A percentile compares a stretch with the other conserved stretches of the same genome.
phyloP scores from a whole-genome alignment of 64 coral and sea anemone species.

The Trachythela sp. region DNA sequence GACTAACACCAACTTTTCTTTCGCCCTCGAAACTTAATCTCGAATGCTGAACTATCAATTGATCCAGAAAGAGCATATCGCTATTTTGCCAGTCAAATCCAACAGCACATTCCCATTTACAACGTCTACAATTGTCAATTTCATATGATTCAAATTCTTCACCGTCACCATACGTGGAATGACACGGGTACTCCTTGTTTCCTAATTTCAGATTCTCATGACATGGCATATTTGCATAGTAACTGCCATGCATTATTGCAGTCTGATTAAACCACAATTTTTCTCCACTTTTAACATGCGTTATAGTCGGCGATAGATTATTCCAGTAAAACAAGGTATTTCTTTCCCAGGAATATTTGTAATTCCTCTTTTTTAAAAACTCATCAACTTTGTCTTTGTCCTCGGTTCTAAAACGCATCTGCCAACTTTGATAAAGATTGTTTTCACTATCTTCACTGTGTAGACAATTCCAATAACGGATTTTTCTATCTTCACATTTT shows the following conservation, averaged over 20 bases:
- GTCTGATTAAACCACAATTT: conserved; percentile 33
- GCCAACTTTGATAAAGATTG: conserved; percentile 60
- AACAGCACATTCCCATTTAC: conserved; percentile 72
- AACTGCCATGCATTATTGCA: too few species aligned
- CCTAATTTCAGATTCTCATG: too few species aligned
- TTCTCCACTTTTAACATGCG: conserved; percentile 71
- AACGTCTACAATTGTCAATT: conserved; percentile 62
- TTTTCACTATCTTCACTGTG: conserved; percentile 32
- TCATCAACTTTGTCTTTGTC: conserved; percentile 56
- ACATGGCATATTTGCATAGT: too few species aligned
- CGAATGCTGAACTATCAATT: conserved; percentile 51
- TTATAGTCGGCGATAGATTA: conserved; percentile 43
- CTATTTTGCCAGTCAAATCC: conserved; percentile 84
- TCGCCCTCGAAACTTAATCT: conserved; percentile 9
- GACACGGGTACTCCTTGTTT: too few species aligned
- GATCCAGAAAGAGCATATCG: conserved; percentile 71
- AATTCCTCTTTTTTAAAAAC: conserved; percentile 48
- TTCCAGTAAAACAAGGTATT: conserved; percentile 73
- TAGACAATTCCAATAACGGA: conserved; percentile 67
- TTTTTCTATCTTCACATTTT: conserved; percentile 60
- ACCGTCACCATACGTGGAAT: conserved; percentile 65
- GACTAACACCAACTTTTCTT: too few species aligned
- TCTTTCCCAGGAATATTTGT: conserved; percentile 58
- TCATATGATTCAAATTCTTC: conserved; percentile 64
- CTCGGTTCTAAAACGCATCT: conserved; percentile 67